These are phyloP conservation scores for Trichonephila clavata DNA, from an alignment of 1,140 invertebrate species.

Conservation along the genomic window DNA sequence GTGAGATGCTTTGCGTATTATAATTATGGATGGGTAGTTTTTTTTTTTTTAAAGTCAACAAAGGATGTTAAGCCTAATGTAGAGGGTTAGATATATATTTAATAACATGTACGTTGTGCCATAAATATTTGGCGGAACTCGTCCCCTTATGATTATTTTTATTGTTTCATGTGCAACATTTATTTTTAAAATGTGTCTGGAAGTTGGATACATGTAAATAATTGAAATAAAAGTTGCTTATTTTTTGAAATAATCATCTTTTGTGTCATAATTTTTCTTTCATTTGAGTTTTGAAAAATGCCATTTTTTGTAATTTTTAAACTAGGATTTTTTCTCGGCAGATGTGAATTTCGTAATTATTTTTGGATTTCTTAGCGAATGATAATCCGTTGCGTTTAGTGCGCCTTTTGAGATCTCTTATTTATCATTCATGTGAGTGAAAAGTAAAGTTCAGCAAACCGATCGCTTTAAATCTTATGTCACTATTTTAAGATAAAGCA, in stretches of 20 bases:
- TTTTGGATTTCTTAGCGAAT: too few species aligned
- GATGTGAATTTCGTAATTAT: too few species aligned
- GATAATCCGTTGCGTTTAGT: too few species aligned
- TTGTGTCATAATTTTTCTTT: not conserved
- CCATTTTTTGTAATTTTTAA: not conserved
- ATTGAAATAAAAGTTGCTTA: not conserved
- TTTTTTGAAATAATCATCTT: not conserved
- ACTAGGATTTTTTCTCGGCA: too few species aligned
- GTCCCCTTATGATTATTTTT: not conserved
- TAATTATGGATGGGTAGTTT: slow-evolving; percentile 15
- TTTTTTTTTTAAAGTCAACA: slow-evolving; percentile 25
- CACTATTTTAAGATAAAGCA: too few species aligned
- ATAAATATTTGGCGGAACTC: slow-evolving; percentile 27
- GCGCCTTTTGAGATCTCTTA: too few species aligned
- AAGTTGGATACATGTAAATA: not conserved
- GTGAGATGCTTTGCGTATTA: not conserved
- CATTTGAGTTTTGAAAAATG: not conserved
- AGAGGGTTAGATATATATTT: slow-evolving; percentile 42
- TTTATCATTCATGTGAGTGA: too few species aligned
- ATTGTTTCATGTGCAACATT: not conserved
- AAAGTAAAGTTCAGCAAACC: too few species aligned
- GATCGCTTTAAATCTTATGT: too few species aligned
- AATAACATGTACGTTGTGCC: slow-evolving; percentile 29
- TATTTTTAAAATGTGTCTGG: not conserved
- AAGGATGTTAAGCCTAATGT: slow-evolving; percentile 74